Evolutionary conservation across 2,888 invertebrate genomes (phyloP).

Genomic region (Metellina segmentata): DNA sequence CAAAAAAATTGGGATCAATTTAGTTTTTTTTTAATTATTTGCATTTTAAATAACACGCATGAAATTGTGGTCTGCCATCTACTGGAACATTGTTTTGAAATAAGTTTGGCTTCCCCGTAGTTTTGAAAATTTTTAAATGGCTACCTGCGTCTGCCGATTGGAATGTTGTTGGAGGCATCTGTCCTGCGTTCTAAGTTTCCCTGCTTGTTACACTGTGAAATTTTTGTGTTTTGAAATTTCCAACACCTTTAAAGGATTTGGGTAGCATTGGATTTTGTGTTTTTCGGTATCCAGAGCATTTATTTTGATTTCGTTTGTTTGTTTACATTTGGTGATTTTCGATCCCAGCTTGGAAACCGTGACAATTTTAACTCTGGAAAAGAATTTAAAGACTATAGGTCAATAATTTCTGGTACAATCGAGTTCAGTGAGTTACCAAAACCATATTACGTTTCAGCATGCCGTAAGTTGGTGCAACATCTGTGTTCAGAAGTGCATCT

Average conservation of each 20-base stretch:
- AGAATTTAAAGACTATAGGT: background rate
- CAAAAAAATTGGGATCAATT: background rate
- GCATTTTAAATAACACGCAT: background rate
- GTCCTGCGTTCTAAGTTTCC: conserved; percentile 38
- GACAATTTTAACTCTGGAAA: conserved; percentile 4
- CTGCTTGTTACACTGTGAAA: background rate
- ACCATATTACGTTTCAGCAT: background rate
- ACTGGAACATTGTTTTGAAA: conserved; percentile 49
- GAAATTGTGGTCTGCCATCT: conserved; percentile 13
- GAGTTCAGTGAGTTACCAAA: too few species aligned
- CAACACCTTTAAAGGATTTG: conserved; percentile 42
- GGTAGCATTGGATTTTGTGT: conserved; percentile 42
- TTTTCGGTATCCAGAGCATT: background rate
- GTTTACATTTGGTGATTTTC: conserved; percentile 66
- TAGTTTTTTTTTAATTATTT: background rate
- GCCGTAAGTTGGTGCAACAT: background rate
- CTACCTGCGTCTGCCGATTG: conserved; percentile 66
- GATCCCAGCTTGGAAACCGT: conserved; percentile 5
- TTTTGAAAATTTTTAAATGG: conserved; percentile 74
- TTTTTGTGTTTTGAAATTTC: conserved; percentile 4
- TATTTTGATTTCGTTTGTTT: conserved; percentile 33
- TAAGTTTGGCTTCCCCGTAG: conserved; percentile 67
- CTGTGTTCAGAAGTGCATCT: too few species aligned
- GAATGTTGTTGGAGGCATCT: conserved; percentile 61
- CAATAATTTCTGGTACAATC: too few species aligned